These are phyloP conservation scores for Hartigia nigra DNA, from an alignment of 2,888 invertebrate genomes.

Conservation along the genomic window DNA sequence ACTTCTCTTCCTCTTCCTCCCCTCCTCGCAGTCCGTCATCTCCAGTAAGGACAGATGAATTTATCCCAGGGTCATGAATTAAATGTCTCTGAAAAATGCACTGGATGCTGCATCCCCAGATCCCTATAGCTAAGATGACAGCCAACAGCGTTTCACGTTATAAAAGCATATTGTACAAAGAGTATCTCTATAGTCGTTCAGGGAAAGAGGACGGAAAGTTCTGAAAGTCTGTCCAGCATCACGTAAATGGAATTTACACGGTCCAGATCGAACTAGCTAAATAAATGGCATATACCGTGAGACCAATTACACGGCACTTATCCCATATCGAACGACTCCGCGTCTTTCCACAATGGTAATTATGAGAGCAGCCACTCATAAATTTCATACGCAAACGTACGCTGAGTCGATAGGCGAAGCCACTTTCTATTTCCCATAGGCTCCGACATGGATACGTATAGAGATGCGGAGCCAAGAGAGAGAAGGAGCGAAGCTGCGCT, in stretches of 20 bases:
- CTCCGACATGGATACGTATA: neutral
- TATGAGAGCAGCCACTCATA: conserved; percentile 51
- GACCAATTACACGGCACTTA: conserved; percentile 55
- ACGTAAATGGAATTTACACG: conserved; percentile 2
- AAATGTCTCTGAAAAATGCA: neutral
- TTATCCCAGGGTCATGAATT: neutral
- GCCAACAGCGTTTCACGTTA: neutral
- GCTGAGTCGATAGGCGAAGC: conserved; percentile 25
- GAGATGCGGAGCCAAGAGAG: neutral
- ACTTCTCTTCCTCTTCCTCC: neutral
- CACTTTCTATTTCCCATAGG: conserved; percentile 42
- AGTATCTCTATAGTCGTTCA: neutral
- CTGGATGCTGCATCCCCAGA: neutral
- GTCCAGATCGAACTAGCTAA: conserved; percentile 51
- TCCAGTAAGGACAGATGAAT: neutral
- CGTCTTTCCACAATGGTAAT: conserved; percentile 58
- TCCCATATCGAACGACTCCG: conserved; percentile 29
- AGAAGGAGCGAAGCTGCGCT: neutral
- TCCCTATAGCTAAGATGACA: neutral
- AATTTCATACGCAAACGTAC: conserved; percentile 44
- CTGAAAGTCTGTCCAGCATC: neutral
- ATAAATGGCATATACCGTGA: conserved; percentile 45
- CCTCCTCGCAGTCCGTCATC: neutral
- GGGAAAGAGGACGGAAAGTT: neutral
- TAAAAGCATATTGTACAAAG: neutral